Evolutionary conservation across 2,888 invertebrate species (phyloP), one percentile per base, ranked within the genome.

Genomic region (Tetropium fuscum): DNA sequence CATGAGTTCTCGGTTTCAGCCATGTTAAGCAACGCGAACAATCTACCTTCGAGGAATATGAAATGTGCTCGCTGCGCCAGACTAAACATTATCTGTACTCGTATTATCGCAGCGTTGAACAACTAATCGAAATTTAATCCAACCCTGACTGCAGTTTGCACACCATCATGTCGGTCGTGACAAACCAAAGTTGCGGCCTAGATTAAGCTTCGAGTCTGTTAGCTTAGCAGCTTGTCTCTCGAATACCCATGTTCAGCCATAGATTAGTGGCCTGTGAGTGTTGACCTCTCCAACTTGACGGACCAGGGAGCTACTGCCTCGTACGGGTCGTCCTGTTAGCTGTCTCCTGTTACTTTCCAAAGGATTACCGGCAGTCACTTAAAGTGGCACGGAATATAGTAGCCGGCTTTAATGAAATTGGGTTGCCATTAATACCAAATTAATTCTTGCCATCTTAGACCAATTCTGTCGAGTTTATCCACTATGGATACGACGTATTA

Each of bases 191-290:
- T 69, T 71, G 60, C 53, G 67, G 71, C 68, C 66, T 64, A 73
- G 74, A 73, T 74, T 74, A 73, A 68, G 69, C 72, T 62, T 66
- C 69, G 71, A 73, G 71, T 74, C 67, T 74, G 73, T 74, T 74
- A 64, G 74, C 72, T 74, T 74, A 73, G 70, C 73, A 73, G 74
- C 73, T 74, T 71, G 74, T 73, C 73, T 72, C 65, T 67, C 71
- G 66, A 66, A 68, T 66, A 69, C 68, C 56, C 68, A 70, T 72
- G 73, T 73, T 74, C 73, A 71, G 71, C 67, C 67, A 67, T 57
- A 69, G 74, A 73, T 73, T 73, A 73, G 72, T 68, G 69, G 63
- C 48, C 62, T 63, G 53, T 61, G 61, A 66, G 61, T 71, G 68
- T 69, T 70, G 68, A 70, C 66, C 69, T 22, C 18, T 18, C 47